Evolutionary conservation across 2,888 invertebrate species (phyloP), one percentile per base, ranked within the genome.

Genomic region (Tubulanus polymorphus): DNA sequence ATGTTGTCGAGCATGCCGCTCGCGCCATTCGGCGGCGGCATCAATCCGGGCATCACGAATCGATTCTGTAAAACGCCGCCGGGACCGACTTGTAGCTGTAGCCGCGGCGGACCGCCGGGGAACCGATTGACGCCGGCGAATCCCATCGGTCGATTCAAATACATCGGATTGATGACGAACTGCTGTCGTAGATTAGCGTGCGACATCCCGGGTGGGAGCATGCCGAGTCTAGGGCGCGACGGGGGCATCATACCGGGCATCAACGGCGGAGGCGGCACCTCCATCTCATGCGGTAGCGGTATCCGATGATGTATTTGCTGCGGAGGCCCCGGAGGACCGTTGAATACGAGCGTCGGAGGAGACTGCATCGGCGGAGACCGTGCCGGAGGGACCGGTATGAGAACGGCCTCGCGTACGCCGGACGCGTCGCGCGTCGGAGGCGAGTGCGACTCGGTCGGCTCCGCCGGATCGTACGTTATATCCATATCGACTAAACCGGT

Each of bases 111-210:
- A 10, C 35, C 35, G 10, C 10, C n/a, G n/a, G 35, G 10, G 10
- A 32, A 12, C n/a, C 35, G 35, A 12, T 18, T 18, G 20, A 41
- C 23, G 20, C 41, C 23, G 5, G 20, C 15, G 23, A 41, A 41
- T 5, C 20, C 41, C 18, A 41, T 23, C 15, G 41, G 41, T 8
- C 41, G 41, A 15, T 41, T 41, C 41, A 41, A 23, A 15, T 41
- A 41, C 41, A 41, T 41, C 6, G 41, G 41, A 41, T 41, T 41
- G 41, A 41, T 18, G 23, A 41, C 41, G 23, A 41, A 41, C 41
- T 5, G 41, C 41, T 41, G 41, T 41, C 15, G 5, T 5, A 41
- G 20, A 15, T 41, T 41, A 8, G 41, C 20, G 10, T 10, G 35
- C 23, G 5, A 23, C 41, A 41, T 41, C 15, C 41, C 41, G 23